These are phyloP conservation scores for Quadroppia sp. DNA, from an alignment of 2,888 invertebrate species.

Conservation along the genomic window DNA sequence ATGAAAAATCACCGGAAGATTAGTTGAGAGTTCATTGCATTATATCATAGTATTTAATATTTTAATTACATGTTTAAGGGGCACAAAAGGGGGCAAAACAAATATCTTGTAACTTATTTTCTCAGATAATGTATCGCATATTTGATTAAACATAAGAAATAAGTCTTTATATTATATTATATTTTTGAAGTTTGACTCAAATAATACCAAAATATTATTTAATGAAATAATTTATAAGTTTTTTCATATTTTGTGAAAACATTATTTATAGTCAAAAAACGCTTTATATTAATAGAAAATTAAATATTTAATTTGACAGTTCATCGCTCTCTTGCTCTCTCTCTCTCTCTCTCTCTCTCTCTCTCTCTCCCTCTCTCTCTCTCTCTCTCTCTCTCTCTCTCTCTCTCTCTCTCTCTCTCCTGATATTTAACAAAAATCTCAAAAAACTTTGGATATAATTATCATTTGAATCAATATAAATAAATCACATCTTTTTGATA, in stretches of 20 bases:
- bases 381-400: neutral
- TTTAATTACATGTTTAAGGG: slow-evolving; percentile 2
- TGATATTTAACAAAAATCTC: too few relatives aligned
- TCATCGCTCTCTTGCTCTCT: neutral
- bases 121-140: neutral
- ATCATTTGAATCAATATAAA: neutral
- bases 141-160: neutral
- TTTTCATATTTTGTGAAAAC: neutral
- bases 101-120: neutral
- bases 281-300: neutral
- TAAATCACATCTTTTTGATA: neutral
- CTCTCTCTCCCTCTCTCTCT: neutral
- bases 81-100: neutral
- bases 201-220: neutral
- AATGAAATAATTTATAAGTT: neutral
- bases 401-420: too few relatives aligned
- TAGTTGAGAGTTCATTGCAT: slow-evolving; percentile 1
- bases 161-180: neutral
- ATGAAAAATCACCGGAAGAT: slow-evolving; percentile 14
- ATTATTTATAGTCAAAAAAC: neutral
- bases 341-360: slow-evolving; percentile 12
- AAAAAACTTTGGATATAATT: neutral
- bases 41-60: neutral
- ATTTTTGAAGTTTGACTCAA: neutral
- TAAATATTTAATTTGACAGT: slow-evolving; percentile 19